A percentile compares a stretch with the other conserved stretches of the same genome.
These are phyloP conservation scores for Psophia crepitans DNA, from an alignment of 2,113 vertebrate species.

Conservation along the genomic window DNA sequence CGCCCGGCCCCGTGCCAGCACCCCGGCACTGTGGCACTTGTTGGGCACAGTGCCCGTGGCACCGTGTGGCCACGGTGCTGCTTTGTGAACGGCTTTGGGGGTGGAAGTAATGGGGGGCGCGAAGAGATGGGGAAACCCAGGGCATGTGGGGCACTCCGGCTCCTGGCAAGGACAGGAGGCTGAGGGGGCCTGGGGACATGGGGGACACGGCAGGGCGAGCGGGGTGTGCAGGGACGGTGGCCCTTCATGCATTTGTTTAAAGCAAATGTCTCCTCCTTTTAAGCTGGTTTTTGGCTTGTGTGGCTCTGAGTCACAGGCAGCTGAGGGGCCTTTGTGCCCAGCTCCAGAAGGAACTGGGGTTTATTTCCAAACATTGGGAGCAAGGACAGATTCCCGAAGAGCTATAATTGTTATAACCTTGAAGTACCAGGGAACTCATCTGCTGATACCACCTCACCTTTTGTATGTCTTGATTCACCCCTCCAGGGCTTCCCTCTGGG, in stretches of 20 bases:
- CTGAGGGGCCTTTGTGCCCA: background rate
- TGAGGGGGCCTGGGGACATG: no score
- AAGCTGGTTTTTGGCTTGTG: background rate
- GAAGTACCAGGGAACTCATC: background rate
- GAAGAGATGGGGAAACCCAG: background rate
- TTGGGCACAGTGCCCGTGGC: background rate
- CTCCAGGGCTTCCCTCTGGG: background rate
- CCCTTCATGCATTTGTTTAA: background rate
- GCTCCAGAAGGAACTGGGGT: background rate
- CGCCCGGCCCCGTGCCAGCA: rapidly evolving
- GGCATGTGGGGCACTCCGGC: rapidly evolving
- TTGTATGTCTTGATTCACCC: background rate
- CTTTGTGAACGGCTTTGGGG: background rate
- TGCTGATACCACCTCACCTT: background rate
- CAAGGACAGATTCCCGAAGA: background rate
- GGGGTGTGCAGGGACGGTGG: background rate
- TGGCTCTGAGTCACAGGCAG: background rate
- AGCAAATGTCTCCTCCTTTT: background rate
- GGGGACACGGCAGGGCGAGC: no score
- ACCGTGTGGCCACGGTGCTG: rapidly evolving
- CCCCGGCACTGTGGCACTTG: background rate
- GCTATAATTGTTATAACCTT: background rate
- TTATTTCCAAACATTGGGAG: background rate
- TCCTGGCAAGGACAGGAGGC: background rate
- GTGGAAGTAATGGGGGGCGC: background rate